Conservation (phyloP, 2,797 vertebrate species). For the Myoxocephalus aenaeus region DNA sequence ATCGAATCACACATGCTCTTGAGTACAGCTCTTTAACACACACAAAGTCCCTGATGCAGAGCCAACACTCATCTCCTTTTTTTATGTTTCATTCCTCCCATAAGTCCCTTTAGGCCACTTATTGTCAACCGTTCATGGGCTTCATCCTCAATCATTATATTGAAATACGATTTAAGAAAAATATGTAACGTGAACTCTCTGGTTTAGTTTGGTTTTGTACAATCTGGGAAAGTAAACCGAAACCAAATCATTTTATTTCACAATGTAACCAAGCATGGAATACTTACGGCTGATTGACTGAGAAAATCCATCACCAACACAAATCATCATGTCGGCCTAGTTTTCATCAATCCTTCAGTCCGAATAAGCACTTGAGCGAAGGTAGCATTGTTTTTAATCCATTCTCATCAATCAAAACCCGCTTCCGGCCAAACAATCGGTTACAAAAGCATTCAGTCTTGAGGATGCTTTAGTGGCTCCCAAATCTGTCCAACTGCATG, state of each 20-base stretch:
- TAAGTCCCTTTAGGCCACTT: neutral
- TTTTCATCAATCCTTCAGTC: constrained; percentile 4
- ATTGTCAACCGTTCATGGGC: constrained; percentile 5
- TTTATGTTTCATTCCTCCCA: neutral
- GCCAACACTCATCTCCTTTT: constrained; percentile 13
- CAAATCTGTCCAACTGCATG: constrained; percentile 9
- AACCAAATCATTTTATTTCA: neutral
- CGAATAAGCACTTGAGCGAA: constrained; percentile 1
- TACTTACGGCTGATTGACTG: neutral
- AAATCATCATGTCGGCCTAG: neutral
- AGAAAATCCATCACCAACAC: neutral
- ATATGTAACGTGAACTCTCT: neutral
- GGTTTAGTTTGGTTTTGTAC: neutral
- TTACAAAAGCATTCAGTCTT: neutral
- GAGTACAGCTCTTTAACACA: neutral
- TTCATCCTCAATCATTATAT: neutral
- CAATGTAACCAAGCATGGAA: constrained; percentile 1
- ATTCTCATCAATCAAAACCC: neutral
- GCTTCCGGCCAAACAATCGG: constrained; percentile 7
- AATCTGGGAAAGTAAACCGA: neutral
- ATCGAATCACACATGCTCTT: constrained; percentile 7
- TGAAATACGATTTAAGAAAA: neutral
- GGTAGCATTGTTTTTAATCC: neutral
- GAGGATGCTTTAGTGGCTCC: neutral
- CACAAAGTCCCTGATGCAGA: neutral